Percentiles rank a stretch among this genome's conserved stretches.
phyloP scores from a whole-genome alignment of 1,140 invertebrate genomes.

The Hydropsyche tenuis region DNA sequence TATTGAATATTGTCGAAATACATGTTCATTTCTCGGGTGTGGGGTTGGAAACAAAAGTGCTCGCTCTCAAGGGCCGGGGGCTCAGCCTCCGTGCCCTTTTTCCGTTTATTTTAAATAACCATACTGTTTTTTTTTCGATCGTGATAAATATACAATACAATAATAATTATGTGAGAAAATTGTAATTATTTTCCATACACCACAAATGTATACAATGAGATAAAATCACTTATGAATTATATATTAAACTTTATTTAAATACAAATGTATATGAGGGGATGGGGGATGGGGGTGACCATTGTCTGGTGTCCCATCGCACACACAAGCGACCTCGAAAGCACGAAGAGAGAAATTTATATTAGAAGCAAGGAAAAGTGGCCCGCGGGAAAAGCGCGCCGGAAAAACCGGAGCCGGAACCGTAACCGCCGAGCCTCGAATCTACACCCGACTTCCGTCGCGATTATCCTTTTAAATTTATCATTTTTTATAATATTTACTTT shows the following conservation, averaged over 20 bases:
- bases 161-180: conserved; percentile 38
- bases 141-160: background rate
- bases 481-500: background rate
- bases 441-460: conserved; percentile 11
- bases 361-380: conserved; percentile 27
- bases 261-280: background rate
- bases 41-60: conserved; percentile 49
- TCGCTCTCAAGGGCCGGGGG: background rate
- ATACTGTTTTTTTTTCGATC: too few species aligned
- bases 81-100: background rate
- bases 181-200: conserved; percentile 44
- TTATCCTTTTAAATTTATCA: conserved; percentile 14
- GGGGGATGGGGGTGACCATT: background rate
- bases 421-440: conserved; percentile 30
- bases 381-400: conserved; percentile 1
- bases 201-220: conserved; percentile 50
- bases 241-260: conserved; percentile 31
- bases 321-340: conserved; percentile 5
- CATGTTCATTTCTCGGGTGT: conserved; percentile 55
- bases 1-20: conserved; percentile 62
- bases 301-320: background rate
- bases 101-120: too few species aligned
- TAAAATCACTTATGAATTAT: conserved; percentile 47
- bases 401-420: conserved; percentile 21
- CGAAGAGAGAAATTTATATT: background rate